Conservation (phyloP, 92 coral and sea anemone genomes). For the Palythoa caribaeorum region DNA sequence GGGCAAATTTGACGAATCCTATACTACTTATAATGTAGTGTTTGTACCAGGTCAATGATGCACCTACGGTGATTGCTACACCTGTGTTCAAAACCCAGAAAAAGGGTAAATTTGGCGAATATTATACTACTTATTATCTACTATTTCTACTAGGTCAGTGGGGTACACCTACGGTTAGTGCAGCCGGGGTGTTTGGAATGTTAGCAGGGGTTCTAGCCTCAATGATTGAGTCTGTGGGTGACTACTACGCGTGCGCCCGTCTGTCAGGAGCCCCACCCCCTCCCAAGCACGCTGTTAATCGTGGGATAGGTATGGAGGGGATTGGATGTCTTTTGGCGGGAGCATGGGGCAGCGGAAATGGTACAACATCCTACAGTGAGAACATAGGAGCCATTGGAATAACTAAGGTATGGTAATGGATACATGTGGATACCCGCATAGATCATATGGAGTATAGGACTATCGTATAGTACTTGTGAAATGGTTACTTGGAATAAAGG, state of each 20-base stretch:
- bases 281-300: slow-evolving; percentile 90
- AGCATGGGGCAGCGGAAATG: slow-evolving; percentile 87
- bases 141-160: slow-evolving; percentile 80
- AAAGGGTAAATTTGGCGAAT: neutral
- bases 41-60: too few relatives aligned
- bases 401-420: slow-evolving; percentile 71
- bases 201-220: slow-evolving; percentile 96
- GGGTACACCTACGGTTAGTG: slow-evolving; percentile 94
- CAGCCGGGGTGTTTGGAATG: slow-evolving; percentile 97
- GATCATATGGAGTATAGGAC: too few relatives aligned
- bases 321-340: slow-evolving; percentile 90
- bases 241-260: slow-evolving; percentile 97
- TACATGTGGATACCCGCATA: too few relatives aligned
- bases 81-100: neutral
- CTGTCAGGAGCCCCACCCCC: slow-evolving; percentile 98
- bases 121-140: too few relatives aligned
- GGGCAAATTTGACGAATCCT: too few relatives aligned
- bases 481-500: too few relatives aligned
- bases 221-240: slow-evolving; percentile 95
- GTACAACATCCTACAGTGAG: slow-evolving; percentile 92
- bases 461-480: too few relatives aligned
- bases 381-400: slow-evolving; percentile 93
- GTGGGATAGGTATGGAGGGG: slow-evolving; percentile 96
- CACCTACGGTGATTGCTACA: neutral
- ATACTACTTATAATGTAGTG: too few relatives aligned